Evolutionary conservation across 2,113 vertebrate species (phyloP), one percentile per base, ranked within the genome.

Genomic region (Zosterops borbonicus): DNA sequence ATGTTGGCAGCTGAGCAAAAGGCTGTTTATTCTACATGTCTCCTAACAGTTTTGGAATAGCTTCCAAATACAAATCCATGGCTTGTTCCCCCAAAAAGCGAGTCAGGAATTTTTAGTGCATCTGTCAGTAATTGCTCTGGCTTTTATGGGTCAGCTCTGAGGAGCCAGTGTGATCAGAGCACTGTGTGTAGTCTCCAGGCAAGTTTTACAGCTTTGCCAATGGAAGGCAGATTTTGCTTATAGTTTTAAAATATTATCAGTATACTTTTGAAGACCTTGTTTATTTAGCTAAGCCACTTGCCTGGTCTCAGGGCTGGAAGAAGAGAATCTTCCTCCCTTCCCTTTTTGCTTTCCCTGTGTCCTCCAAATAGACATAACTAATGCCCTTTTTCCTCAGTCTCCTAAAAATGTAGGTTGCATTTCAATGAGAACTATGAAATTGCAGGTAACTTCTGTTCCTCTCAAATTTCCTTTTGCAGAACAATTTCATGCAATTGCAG

Each of bases 1-100:
- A 5, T 24, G 31, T 53, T 95, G 93, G 94, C 89, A 96, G 89
- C 86, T 90, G 81, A 94, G 93, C 75, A 94, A 92, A 93, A 82
- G 90, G 52, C 85, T 92, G 64, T 84, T 96, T 90, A 89, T 86
- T 91, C 90, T 82, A 7, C 68, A 37, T 27, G 60, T 41, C 39
- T 75, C 4, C 8, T 42, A 92, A 73, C n/a, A 50, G 65, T 59
- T 56, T 92, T 92, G 60, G 52, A 50, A 79, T 77, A 87, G 33
- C 50, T 71, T 58, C 85, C 65, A 90, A 78, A 84, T 53, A 90
- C 87, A 87, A 92, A 95, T 93, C 67, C 46, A 18, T n/a, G 76
- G 64, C 79, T 96, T 94, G 50, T 96, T 74, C 67, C 55, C 55
- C 85, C 52, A 62, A 91, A 94, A 88, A 96, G 60, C 63, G 14